phyloP scores from a whole-genome alignment of 1,140 invertebrate species.

The Pseudomyrmex sp. region DNA sequence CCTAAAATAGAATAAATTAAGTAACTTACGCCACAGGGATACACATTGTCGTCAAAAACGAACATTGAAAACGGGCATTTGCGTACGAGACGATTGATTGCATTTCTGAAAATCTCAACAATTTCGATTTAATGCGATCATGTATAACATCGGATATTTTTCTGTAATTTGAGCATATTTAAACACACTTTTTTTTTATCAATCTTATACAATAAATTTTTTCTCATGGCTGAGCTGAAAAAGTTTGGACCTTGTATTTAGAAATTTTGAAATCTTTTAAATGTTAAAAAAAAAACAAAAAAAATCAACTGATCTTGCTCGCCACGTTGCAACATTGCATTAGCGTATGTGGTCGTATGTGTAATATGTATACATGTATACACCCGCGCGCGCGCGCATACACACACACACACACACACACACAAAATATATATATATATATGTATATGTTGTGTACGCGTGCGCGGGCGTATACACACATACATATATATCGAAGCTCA shows the following conservation, averaged over 20 bases:
- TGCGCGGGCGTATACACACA: neutral
- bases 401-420: neutral
- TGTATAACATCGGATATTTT: too few relatives aligned
- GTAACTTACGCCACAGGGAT: constrained; percentile 45
- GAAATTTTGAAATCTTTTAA: neutral
- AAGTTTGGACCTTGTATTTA: too few relatives aligned
- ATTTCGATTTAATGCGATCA: too few relatives aligned
- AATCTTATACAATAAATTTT: too few relatives aligned
- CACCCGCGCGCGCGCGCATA: too few relatives aligned
- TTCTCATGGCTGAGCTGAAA: too few relatives aligned
- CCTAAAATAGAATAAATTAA: constrained; percentile 60
- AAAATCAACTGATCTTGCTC: constrained; percentile 43
- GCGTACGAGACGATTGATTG: neutral
- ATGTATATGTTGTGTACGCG: neutral
- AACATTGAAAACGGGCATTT: constrained; percentile 27
- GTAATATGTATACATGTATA: too few relatives aligned
- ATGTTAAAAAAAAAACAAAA: constrained; percentile 4
- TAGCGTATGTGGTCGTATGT: neutral
- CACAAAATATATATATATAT: neutral
- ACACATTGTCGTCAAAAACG: constrained; percentile 20
- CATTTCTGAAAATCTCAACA: neutral
- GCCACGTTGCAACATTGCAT: constrained; percentile 21
- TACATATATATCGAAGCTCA: constrained; percentile 14
- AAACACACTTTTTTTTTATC: too few relatives aligned
- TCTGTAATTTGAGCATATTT: too few relatives aligned